phyloP scores from a whole-genome alignment of 2,888 invertebrate genomes.

The Aphidius colemani region DNA sequence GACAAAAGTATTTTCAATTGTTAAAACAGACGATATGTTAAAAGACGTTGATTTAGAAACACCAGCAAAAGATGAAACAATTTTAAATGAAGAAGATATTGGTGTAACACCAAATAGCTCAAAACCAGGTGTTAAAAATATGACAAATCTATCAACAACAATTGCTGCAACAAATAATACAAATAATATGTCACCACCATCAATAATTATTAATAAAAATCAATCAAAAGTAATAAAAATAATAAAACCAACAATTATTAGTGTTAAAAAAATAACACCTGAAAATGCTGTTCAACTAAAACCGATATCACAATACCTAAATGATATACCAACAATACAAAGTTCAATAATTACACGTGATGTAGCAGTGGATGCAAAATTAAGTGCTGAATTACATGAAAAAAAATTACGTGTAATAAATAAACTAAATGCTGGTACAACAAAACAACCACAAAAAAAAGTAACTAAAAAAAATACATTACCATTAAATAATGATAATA shows the following conservation, averaged over 20 bases:
- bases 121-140: constrained; percentile 47
- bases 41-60: constrained; percentile 43
- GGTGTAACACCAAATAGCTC: constrained; percentile 55
- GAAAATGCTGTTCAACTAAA: constrained; percentile 13
- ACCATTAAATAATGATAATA: background rate
- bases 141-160: constrained; percentile 49
- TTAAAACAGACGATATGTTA: constrained; percentile 35
- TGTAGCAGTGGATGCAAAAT: constrained; percentile 30
- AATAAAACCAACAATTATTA: constrained; percentile 36
- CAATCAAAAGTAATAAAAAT: too few relatives aligned
- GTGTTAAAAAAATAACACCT: constrained; percentile 33
- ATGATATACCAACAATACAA: constrained; percentile 23
- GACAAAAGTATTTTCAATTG: constrained; percentile 44
- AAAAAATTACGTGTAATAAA: constrained; percentile 48
- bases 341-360: constrained; percentile 19
- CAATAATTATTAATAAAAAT: background rate
- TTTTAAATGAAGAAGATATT: constrained; percentile 47
- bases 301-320: constrained; percentile 11
- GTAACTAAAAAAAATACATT: background rate
- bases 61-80: constrained; percentile 50
- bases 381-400: constrained; percentile 44
- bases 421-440: constrained; percentile 38
- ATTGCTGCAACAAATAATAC: constrained; percentile 47
- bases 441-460: background rate
- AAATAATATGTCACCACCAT: constrained; percentile 10